phyloP scores from a whole-genome alignment of 30 jellyfish, hydroid and myxozoan species.

The Turritopsis rubra region DNA sequence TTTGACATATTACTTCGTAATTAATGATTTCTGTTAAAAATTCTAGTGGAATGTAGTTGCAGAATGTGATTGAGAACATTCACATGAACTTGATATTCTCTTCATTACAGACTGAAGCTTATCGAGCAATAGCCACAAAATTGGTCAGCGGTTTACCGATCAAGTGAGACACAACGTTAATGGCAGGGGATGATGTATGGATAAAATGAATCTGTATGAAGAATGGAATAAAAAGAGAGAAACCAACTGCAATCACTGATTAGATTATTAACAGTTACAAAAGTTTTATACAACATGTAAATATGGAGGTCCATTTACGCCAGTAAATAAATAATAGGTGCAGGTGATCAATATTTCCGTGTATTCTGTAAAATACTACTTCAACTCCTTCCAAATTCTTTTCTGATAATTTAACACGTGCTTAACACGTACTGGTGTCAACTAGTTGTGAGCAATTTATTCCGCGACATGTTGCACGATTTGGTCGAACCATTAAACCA shows the following conservation, averaged over 20 bases:
- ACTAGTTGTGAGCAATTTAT: conserved; percentile 68
- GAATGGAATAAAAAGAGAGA: too few relatives aligned
- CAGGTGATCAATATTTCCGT: too few relatives aligned
- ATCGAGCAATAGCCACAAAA: not conserved
- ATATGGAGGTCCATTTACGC: not conserved
- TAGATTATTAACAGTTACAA: not conserved
- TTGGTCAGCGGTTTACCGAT: not conserved
- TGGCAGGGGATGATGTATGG: not conserved
- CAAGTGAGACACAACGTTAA: not conserved
- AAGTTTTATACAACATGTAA: not conserved
- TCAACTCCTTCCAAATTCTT: too few relatives aligned
- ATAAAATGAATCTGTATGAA: too few relatives aligned
- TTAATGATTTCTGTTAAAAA: too few relatives aligned
- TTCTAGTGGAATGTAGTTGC: too few relatives aligned
- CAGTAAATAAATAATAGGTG: not conserved
- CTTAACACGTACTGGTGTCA: not conserved
- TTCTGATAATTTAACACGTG: too few relatives aligned
- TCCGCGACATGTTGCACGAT: conserved; percentile 88
- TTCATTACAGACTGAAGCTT: not conserved
- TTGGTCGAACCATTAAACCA: conserved; percentile 78
- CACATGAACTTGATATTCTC: not conserved
- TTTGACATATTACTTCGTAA: too few relatives aligned
- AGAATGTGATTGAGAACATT: too few relatives aligned
- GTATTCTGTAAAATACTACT: too few relatives aligned
- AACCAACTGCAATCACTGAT: too few relatives aligned